Conservation (phyloP, 92 coral and sea anemone species). For the Bergia sp. region DNA sequence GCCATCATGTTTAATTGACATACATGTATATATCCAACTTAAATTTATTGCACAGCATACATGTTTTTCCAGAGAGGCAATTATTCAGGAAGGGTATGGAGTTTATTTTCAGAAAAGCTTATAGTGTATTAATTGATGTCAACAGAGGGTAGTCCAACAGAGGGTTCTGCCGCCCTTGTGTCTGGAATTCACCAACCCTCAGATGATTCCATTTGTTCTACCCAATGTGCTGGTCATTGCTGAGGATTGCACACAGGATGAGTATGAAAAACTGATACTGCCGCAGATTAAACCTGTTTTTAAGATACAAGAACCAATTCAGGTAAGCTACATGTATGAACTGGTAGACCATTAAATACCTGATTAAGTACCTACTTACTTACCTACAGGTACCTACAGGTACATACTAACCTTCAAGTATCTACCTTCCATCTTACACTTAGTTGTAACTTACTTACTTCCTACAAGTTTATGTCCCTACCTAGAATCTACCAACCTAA, state of each 20-base stretch:
- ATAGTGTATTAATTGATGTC: background rate
- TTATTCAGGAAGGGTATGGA: too few species aligned
- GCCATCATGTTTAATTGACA: too few species aligned
- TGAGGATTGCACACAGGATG: constrained; percentile 86
- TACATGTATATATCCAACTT: too few species aligned
- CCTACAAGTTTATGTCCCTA: too few species aligned
- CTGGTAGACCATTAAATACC: too few species aligned
- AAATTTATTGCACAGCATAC: too few species aligned
- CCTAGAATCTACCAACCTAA: too few species aligned
- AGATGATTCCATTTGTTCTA: constrained; percentile 93
- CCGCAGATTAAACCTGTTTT: constrained; percentile 95
- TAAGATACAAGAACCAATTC: constrained; percentile 93
- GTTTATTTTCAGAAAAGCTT: background rate
- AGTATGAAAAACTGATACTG: constrained; percentile 69
- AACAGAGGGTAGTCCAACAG: constrained; percentile 90
- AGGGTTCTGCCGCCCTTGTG: constrained; percentile 94
- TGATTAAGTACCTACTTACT: too few species aligned
- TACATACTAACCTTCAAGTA: constrained; percentile 73
- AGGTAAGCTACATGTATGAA: constrained; percentile 53
- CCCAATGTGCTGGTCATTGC: constrained; percentile 93
- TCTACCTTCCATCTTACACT: too few species aligned
- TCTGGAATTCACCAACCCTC: constrained; percentile 87
- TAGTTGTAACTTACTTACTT: too few species aligned
- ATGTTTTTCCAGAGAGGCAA: too few species aligned
- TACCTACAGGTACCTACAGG: too few species aligned